Conservation (phyloP, 1,140 invertebrate genomes). For the Bombus vancouverensis region DNA sequence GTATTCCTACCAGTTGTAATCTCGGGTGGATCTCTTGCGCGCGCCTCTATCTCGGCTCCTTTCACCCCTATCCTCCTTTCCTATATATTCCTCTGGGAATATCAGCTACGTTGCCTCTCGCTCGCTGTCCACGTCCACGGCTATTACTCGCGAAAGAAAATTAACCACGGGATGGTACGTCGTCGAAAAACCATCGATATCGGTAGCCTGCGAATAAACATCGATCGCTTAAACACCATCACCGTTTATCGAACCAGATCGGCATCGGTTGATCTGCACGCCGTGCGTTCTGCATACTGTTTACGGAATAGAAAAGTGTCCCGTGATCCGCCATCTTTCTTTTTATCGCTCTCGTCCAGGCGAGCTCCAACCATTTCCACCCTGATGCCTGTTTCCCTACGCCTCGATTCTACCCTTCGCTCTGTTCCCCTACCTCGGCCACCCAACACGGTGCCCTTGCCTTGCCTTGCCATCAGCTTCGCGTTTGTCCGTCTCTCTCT, state of each 20-base stretch:
- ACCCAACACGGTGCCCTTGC: conserved; percentile 21
- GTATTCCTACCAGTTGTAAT: conserved; percentile 18
- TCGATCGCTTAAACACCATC: background rate
- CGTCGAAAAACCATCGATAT: background rate
- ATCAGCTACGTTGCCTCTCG: background rate
- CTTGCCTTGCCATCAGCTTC: conserved; percentile 8
- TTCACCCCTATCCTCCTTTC: background rate
- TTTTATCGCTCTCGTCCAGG: conserved; percentile 74
- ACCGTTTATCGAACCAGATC: background rate
- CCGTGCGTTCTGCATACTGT: background rate
- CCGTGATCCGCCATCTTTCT: conserved; percentile 75
- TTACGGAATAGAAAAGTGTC: conserved; percentile 38
- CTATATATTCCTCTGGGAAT: conserved; percentile 3
- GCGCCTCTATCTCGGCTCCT: background rate
- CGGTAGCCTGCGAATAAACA: background rate
- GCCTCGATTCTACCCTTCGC: conserved; percentile 16
- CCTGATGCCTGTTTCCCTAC: conserved; percentile 31
- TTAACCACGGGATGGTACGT: background rate
- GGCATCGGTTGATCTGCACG: background rate
- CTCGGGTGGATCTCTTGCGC: conserved; percentile 42
- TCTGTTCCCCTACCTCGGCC: conserved; percentile 28
- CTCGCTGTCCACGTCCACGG: too few species aligned
- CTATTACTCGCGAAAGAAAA: too few species aligned
- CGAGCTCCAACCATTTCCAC: conserved; percentile 68
- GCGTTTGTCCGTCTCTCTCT: background rate